A percentile compares a stretch with the other conserved stretches of the same genome.
These are phyloP conservation scores for Phlogophora meticulosa DNA, from an alignment of 2,888 invertebrate species.

Conservation along the genomic window DNA sequence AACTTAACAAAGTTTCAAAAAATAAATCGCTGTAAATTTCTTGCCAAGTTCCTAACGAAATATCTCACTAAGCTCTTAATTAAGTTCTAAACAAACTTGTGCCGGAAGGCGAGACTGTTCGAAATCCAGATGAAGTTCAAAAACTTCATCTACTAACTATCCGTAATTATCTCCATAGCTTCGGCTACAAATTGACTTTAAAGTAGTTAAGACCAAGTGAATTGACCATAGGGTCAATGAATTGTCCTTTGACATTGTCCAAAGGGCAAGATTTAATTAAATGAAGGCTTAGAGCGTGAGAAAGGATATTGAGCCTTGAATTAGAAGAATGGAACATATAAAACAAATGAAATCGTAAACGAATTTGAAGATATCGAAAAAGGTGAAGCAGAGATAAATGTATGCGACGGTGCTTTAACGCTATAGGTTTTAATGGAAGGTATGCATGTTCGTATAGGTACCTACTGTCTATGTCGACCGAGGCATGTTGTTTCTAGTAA, in stretches of 20 bases:
- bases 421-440: slow-evolving; percentile 9
- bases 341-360: slow-evolving; percentile 15
- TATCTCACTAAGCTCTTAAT: slow-evolving; percentile 55
- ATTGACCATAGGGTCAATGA: slow-evolving; percentile 58
- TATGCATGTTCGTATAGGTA: slow-evolving; percentile 4
- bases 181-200: slow-evolving; percentile 54
- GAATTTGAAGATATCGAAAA: neutral
- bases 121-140: slow-evolving; percentile 53
- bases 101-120: slow-evolving; percentile 51
- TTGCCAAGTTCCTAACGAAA: slow-evolving; percentile 40
- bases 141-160: slow-evolving; percentile 49
- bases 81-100: slow-evolving; percentile 51
- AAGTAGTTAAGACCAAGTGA: slow-evolving; percentile 49
- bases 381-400: slow-evolving; percentile 4
- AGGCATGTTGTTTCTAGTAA: slow-evolving; percentile 34
- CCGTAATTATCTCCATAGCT: slow-evolving; percentile 55
- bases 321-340: slow-evolving; percentile 13
- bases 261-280: slow-evolving; percentile 61
- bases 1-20: slow-evolving; percentile 49
- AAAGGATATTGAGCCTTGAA: slow-evolving; percentile 39
- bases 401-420: neutral
- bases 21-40: slow-evolving; percentile 47
- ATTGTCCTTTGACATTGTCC: slow-evolving; percentile 57
- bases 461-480: neutral
- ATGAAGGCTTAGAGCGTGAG: slow-evolving; percentile 56